phyloP scores from a whole-genome alignment of 2,888 invertebrate species.

The Timandra comae region DNA sequence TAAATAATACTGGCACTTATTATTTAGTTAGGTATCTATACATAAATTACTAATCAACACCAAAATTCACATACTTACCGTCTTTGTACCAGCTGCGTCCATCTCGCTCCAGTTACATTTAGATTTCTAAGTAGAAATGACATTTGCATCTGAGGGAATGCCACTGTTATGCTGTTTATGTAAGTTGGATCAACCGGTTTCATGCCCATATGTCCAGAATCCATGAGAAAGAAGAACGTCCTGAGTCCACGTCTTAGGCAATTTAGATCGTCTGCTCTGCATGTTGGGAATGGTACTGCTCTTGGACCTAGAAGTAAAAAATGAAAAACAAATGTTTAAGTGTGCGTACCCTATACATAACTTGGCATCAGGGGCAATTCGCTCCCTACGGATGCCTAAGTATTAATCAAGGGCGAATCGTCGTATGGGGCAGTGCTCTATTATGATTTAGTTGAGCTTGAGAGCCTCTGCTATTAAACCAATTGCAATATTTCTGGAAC shows the following conservation, averaged over 20 bases:
- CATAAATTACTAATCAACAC: slow-evolving; percentile 12
- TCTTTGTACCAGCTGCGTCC: slow-evolving; percentile 55
- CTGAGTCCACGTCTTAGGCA: slow-evolving; percentile 58
- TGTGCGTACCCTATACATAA: too few relatives aligned
- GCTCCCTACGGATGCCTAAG: too few relatives aligned
- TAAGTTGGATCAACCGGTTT: slow-evolving; percentile 48
- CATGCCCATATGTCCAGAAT: slow-evolving; percentile 54
- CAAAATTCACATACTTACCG: slow-evolving; percentile 31
- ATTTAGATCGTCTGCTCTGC: slow-evolving; percentile 51
- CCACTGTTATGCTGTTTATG: slow-evolving; percentile 53
- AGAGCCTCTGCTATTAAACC: too few relatives aligned
- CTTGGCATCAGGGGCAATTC: too few relatives aligned
- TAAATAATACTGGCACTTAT: too few relatives aligned
- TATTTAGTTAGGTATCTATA: too few relatives aligned
- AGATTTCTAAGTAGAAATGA: slow-evolving; percentile 53
- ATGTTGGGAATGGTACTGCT: slow-evolving; percentile 58
- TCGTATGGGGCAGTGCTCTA: too few relatives aligned
- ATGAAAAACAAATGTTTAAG: slow-evolving; percentile 1
- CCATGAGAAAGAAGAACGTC: slow-evolving; percentile 66
- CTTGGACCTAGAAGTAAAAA: slow-evolving; percentile 29
- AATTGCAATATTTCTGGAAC: too few relatives aligned
- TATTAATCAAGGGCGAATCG: too few relatives aligned
- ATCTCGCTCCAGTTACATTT: slow-evolving; percentile 61
- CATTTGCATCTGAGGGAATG: slow-evolving; percentile 51
- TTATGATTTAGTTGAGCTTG: too few relatives aligned